Conservation (phyloP, 2,113 vertebrate genomes). For the Gulo gulo region DNA sequence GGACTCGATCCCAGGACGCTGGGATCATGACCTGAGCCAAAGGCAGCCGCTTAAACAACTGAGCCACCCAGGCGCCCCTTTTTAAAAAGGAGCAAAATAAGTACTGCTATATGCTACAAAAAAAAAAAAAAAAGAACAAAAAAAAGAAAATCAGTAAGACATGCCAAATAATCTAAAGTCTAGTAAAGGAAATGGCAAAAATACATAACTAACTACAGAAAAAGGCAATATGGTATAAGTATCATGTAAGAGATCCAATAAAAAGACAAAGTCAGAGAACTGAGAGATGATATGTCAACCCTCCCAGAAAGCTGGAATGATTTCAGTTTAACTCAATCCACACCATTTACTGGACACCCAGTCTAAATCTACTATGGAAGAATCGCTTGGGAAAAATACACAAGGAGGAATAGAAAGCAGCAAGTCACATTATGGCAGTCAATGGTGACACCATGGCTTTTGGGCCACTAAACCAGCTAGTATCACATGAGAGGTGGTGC, state of each 20-base stretch:
- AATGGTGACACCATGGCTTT: not conserved
- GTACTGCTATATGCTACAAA: not conserved
- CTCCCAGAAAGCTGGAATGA: not conserved
- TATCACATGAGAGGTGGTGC: not conserved
- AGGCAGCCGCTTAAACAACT: too few relatives aligned
- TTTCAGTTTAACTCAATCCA: not conserved
- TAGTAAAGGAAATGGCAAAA: not conserved
- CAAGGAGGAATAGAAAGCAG: not conserved
- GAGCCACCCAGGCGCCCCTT: too few relatives aligned
- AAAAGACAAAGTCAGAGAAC: not conserved
- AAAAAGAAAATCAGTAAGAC: not conserved
- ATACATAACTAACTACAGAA: not conserved
- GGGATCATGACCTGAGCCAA: too few relatives aligned
- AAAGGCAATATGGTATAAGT: not conserved
- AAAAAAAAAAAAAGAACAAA: not conserved
- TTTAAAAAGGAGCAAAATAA: not conserved
- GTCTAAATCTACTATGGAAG: not conserved
- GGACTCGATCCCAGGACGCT: too few relatives aligned
- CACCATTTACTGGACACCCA: not conserved
- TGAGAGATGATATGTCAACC: not conserved
- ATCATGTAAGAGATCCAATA: not conserved
- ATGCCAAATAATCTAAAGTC: not conserved
- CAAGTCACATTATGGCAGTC: not conserved
- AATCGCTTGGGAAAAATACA: not conserved
- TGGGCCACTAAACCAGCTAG: not conserved